Evolutionary conservation across 2,113 vertebrate genomes (phyloP), one percentile per base, ranked within the genome.

Genomic region (Cryptotis parvus): DNA sequence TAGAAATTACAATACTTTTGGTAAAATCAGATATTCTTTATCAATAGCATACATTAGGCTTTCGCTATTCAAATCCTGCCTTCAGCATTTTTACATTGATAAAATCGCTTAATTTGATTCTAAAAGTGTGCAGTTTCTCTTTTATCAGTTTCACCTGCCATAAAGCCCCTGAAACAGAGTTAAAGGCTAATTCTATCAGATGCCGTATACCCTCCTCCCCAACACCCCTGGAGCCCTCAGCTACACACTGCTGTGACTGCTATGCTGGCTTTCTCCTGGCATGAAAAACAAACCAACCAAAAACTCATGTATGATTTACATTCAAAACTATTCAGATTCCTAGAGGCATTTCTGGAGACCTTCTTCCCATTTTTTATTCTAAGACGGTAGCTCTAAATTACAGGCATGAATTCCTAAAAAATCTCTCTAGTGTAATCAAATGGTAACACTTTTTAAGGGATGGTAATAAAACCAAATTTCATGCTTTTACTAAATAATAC

Each of bases 11-110:
- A 41, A 37, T 27, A 52, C 58, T 76, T 10, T 78, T 92, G 65
- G 81, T 92, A 92, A 95, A 94, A 95, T 86, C 72, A 96, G 85
- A 86, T 68, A 88, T 93, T 94, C 43, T 96, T 96, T 93, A 95
- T 79, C 93, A 96, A 94, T 24, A 92, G 84, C 5, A 1, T 74
- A 87, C 89, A 90, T 91, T 95, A 91, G 61, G 70, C 93, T 84
- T 93, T 93, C 94, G 82, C 81, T 94, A 49, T 90, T 90, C 87
- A n/a, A n/a, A n/a, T n/a, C n/a, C n/a, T n/a, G n/a, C n/a, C 81
- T 94, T 85, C 37, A 78, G 68, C 39, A 85, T 92, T 95, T 93
- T 93, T 82, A 65, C 70, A 89, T n/a, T 95, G 76, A 90, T 85
- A 31, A 94, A 90, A 95, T 90, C 92, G 91, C 69, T 91, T 94